Evolutionary conservation across 2,888 invertebrate genomes (phyloP), one percentile per base, ranked within the genome.

Genomic region (Cheilosia grossa): DNA sequence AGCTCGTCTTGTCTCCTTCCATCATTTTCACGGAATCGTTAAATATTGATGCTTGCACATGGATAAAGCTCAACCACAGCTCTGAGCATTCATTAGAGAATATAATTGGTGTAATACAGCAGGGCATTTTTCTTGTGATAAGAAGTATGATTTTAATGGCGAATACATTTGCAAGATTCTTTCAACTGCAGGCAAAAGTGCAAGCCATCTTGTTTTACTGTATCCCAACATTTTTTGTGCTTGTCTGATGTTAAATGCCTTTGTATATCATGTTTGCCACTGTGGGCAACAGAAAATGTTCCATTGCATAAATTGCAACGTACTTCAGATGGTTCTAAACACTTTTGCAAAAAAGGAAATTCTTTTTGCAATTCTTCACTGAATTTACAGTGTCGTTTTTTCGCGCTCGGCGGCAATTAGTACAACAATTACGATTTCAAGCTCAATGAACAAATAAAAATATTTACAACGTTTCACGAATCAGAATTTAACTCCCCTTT

Each of bases 171-270:
- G 58, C 42, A 67, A 30, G 0, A 75, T 17, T 24, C 66, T 24
- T 40, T 58, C 61, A 27, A 82, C 21, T 21, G 58, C 64, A 17
- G 72, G 77, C 54, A 66, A 51, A 19, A 82, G 40, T 17, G 66
- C 74, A 9, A 82, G 56, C 75, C 82, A 69, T 64, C 66, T 69
- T 10, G 82, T 70, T 73, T 83, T 24, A 24, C 73, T 61, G 49
- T 59, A 61, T 10, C 82, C 54, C 21, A 75, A 27, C 24, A 64
- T 59, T 59, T 59, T 59, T 59, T 44, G 15, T 59, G 59, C 24
- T 59, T 59, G 42, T 59, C 59, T 24, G 42, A 44, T 42, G 42
- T 42, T n/a, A 59, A 59, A 59, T 59, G 27, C 24, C 59, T 59
- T 59, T 59, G n/a, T 42, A 59, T 59, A 59, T 44, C 27, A 59